phyloP scores from a whole-genome alignment of 2,113 vertebrate genomes.

The Lucifuga dentata region DNA sequence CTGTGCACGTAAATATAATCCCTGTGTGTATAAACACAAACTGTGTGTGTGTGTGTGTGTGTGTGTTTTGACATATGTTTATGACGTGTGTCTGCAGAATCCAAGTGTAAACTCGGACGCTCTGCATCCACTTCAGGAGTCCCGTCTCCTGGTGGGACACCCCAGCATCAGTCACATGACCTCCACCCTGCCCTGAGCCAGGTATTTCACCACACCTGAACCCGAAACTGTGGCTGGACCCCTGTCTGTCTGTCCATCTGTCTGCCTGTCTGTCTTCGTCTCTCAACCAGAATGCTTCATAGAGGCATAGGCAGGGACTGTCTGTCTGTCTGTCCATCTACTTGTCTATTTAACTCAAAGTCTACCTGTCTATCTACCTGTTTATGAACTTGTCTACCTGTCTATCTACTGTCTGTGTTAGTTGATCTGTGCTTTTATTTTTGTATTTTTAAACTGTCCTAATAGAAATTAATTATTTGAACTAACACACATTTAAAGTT shows the following conservation, averaged over 20 bases:
- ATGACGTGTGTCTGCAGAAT: constrained; percentile 78
- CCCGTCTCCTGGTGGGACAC: constrained; percentile 87
- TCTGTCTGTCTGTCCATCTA: constrained; percentile 61
- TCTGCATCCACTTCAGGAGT: constrained; percentile 94
- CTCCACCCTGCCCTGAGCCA: constrained; percentile 85
- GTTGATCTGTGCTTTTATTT: too few species aligned
- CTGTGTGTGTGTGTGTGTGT: too few species aligned
- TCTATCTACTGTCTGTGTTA: background rate
- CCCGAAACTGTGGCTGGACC: constrained; percentile 86
- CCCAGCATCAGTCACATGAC: constrained; percentile 88
- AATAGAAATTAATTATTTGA: too few species aligned
- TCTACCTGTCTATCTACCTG: constrained; percentile 67
- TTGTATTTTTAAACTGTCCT: too few species aligned
- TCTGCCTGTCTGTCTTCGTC: background rate
- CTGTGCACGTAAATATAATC: too few species aligned
- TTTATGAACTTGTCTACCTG: constrained; percentile 70
- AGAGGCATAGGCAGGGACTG: too few species aligned
- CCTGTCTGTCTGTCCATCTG: constrained; percentile 51
- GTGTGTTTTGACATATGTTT: background rate
- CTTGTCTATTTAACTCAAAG: too few species aligned
- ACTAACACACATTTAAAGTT: too few species aligned
- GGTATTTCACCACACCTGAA: constrained; percentile 85
- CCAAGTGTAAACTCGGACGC: constrained; percentile 91
- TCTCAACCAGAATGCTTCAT: too few species aligned
- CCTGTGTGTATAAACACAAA: too few species aligned